Conservation (phyloP, 2,113 vertebrate genomes). For the Onychostoma macrolepis region DNA sequence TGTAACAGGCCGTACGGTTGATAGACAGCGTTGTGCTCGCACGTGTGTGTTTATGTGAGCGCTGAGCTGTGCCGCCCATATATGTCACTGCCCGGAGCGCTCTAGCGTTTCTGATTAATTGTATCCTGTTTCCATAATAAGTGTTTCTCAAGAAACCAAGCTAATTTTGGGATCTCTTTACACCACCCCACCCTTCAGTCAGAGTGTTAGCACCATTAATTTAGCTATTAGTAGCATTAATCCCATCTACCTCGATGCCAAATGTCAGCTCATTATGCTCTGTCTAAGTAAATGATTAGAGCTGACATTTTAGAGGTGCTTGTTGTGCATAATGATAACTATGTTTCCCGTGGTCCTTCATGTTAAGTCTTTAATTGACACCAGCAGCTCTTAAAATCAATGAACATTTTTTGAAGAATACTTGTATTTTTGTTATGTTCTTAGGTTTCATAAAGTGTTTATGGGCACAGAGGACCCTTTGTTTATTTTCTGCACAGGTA, state of each 20-base stretch:
- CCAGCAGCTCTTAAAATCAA: slow-evolving; percentile 2
- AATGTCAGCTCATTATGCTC: slow-evolving; percentile 53
- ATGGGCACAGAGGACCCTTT: background rate
- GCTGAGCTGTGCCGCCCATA: slow-evolving; percentile 17
- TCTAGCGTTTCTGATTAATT: slow-evolving; percentile 50
- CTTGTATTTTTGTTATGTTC: background rate
- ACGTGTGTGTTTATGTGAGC: background rate
- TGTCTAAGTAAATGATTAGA: slow-evolving; percentile 46
- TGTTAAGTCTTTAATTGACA: slow-evolving; percentile 37
- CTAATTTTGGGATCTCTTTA: slow-evolving; percentile 63
- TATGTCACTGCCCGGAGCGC: slow-evolving; percentile 12
- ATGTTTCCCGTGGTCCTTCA: slow-evolving; percentile 27
- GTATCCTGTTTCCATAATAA: slow-evolving; percentile 63
- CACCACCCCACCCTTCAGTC: slow-evolving; percentile 60
- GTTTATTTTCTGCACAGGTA: background rate
- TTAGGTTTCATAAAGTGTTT: background rate
- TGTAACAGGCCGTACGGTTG: background rate
- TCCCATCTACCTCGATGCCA: slow-evolving; percentile 61
- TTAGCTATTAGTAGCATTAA: slow-evolving; percentile 62
- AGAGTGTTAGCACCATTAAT: slow-evolving; percentile 71
- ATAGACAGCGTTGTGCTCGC: background rate
- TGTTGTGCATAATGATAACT: slow-evolving; percentile 42
- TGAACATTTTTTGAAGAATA: background rate
- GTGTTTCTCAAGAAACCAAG: slow-evolving; percentile 67
- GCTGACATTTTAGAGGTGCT: slow-evolving; percentile 40